Conservation (phyloP, 2,888 invertebrate genomes). For the Acholoe squamosa region DNA sequence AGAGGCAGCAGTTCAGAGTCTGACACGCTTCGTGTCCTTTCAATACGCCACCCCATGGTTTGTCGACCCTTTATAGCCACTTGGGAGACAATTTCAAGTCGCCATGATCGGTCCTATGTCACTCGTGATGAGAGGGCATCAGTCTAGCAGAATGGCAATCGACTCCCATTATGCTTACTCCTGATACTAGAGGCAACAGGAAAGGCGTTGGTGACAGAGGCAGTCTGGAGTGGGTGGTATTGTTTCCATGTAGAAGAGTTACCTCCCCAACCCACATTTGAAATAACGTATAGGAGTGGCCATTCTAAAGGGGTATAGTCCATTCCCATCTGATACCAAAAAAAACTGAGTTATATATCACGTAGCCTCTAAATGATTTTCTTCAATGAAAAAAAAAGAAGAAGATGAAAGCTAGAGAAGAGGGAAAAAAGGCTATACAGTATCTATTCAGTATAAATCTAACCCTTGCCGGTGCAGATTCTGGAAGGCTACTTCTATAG, state of each 20-base stretch:
- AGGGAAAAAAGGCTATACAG: too few species aligned
- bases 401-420: too few species aligned
- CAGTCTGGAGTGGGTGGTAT: constrained; percentile 1
- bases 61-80: constrained; percentile 8
- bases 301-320: too few species aligned
- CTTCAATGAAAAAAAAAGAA: too few species aligned
- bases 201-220: constrained; percentile 1
- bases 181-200: background rate
- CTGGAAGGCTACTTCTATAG: too few species aligned
- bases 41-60: constrained; percentile 12
- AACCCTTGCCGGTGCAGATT: too few species aligned
- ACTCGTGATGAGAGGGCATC: constrained; percentile 7
- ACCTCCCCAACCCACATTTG: background rate
- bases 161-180: constrained; percentile 18
- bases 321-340: too few species aligned
- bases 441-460: too few species aligned
- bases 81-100: constrained; percentile 28
- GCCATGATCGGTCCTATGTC: constrained; percentile 29
- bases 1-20: background rate
- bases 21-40: background rate
- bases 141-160: constrained; percentile 4
- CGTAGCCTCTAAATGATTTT: too few species aligned
- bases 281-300: background rate
- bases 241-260: constrained; percentile 2
- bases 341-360: too few species aligned